Conservation (phyloP, 2,797 vertebrate species). For the Oreortyx pictus region DNA sequence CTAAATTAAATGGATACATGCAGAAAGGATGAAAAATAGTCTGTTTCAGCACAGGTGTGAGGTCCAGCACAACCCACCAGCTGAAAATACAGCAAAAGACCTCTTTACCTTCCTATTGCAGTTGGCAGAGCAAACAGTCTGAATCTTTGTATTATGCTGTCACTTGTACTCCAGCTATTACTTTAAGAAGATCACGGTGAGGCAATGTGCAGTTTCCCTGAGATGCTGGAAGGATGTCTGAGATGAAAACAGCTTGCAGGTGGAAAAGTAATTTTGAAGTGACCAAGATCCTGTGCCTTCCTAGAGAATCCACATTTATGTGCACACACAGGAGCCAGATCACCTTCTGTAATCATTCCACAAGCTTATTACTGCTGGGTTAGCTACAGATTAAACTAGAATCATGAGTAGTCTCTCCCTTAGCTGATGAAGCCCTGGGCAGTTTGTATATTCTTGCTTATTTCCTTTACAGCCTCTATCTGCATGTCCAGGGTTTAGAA, state of each 20-base stretch:
- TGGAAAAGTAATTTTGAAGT: neutral
- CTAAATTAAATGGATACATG: conserved; percentile 40
- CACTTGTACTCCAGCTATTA: neutral
- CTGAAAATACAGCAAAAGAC: conserved; percentile 27
- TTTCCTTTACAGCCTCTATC: neutral
- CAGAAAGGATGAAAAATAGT: neutral
- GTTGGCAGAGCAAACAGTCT: conserved; percentile 14
- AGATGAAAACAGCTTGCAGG: neutral
- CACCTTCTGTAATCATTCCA: neutral
- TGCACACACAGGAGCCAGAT: neutral
- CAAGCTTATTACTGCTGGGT: neutral
- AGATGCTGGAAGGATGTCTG: neutral
- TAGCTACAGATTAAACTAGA: neutral
- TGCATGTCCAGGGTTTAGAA: neutral
- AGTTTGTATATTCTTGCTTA: neutral
- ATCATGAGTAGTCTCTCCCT: neutral
- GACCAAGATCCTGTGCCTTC: neutral
- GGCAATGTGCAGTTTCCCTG: neutral
- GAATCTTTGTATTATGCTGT: neutral
- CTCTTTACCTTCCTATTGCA: conserved; percentile 38
- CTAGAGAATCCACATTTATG: neutral
- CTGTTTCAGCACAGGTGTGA: neutral
- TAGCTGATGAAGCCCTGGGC: neutral
- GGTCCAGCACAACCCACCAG: neutral
- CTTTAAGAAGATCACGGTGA: neutral